Evolutionary conservation across 2,888 invertebrate genomes (phyloP).

Genomic region (Ornithoptera alexandrae): DNA sequence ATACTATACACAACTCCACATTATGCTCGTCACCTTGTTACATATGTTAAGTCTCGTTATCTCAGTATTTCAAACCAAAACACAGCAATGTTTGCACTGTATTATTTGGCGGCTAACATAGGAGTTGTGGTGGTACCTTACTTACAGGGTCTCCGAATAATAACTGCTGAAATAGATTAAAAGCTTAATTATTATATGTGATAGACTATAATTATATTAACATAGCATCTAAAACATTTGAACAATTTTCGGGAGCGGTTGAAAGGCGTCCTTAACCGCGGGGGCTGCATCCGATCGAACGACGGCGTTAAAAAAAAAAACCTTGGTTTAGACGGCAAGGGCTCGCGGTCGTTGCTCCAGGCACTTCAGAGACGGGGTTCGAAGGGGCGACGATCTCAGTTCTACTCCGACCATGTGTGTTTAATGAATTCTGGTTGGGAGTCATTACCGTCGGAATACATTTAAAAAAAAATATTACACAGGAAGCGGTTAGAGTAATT

Average conservation of each 20-base stretch:
- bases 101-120: too few species aligned
- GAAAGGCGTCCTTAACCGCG: slow-evolving; percentile 45
- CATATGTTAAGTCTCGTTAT: too few species aligned
- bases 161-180: too few species aligned
- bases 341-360: slow-evolving; percentile 72
- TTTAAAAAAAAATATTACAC: too few species aligned
- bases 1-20: too few species aligned
- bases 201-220: neutral
- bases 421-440: slow-evolving; percentile 39
- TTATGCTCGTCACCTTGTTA: too few species aligned
- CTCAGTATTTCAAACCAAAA: too few species aligned
- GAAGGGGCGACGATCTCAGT: slow-evolving; percentile 65
- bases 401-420: slow-evolving; percentile 46
- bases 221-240: slow-evolving; percentile 2
- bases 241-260: slow-evolving; percentile 32
- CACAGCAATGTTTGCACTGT: too few species aligned
- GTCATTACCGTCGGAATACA: neutral
- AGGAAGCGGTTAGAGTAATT: too few species aligned
- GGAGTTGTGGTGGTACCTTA: too few species aligned
- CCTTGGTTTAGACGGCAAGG: slow-evolving; percentile 61
- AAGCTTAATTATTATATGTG: neutral
- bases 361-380: slow-evolving; percentile 54
- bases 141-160: too few species aligned
- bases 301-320: slow-evolving; percentile 49
- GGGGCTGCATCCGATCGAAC: slow-evolving; percentile 43